Conservation (phyloP, 2,113 vertebrate genomes). For the Cygnus buccinator region DNA sequence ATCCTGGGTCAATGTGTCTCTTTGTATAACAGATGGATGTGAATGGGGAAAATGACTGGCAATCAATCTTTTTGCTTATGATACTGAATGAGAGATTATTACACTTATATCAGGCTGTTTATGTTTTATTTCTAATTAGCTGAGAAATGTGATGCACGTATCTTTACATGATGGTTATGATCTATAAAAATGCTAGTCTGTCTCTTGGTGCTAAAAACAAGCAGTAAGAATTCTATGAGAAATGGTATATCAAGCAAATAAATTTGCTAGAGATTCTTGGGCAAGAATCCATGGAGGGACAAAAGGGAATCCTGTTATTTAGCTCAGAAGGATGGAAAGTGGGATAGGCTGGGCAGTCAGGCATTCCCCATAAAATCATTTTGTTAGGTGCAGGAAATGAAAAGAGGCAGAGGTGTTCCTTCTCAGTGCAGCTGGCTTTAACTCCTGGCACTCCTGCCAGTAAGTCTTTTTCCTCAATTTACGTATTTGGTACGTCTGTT, state of each 20-base stretch:
- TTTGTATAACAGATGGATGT: not conserved
- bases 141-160: not conserved
- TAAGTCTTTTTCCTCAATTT: not conserved
- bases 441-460: not conserved
- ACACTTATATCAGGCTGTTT: not conserved
- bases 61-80: not conserved
- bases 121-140: not conserved
- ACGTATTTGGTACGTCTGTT: not conserved
- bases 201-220: not conserved
- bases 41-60: not conserved
- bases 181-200: not conserved
- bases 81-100: not conserved
- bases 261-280: not conserved
- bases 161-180: not conserved
- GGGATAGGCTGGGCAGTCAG: not conserved
- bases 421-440: constrained; percentile 22
- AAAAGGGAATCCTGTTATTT: constrained; percentile 3
- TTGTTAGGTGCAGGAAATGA: constrained; percentile 16
- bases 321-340: not conserved
- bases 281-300: not conserved
- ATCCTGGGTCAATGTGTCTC: not conserved
- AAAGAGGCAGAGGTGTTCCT: constrained; percentile 10
- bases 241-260: not conserved
- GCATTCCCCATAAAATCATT: not conserved
- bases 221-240: not conserved